Percentiles rank a stretch among this genome's conserved stretches.
Conservation (phyloP, 2,113 vertebrate genomes). For the Scomber colias region DNA sequence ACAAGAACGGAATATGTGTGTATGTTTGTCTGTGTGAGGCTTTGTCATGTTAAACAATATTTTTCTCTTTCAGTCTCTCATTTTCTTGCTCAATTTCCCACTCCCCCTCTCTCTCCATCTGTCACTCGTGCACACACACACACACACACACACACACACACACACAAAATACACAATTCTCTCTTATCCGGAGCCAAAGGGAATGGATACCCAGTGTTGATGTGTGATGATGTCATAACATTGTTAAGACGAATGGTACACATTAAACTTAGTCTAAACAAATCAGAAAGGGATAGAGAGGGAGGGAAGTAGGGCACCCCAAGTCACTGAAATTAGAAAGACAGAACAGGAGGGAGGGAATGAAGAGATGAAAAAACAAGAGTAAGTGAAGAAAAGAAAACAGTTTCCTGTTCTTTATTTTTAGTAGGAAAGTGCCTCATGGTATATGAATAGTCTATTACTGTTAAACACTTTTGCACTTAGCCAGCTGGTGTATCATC, state of each 20-base stretch:
- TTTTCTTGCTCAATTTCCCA: background rate
- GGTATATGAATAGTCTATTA: background rate
- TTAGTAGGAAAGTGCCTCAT: background rate
- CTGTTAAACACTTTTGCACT: background rate
- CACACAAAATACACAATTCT: background rate
- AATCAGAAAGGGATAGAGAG: slow-evolving; percentile 27
- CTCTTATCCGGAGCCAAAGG: slow-evolving; percentile 56
- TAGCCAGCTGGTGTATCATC: background rate
- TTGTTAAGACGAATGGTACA: slow-evolving; percentile 54
- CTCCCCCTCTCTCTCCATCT: background rate
- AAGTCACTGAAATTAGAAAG: slow-evolving; percentile 2
- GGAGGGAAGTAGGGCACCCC: background rate
- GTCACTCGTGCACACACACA: background rate
- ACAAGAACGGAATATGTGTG: background rate
- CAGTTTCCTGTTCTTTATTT: slow-evolving; percentile 18
- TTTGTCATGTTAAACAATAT: slow-evolving; percentile 7
- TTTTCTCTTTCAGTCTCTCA: background rate
- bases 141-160: background rate
- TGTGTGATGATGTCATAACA: slow-evolving; percentile 66
- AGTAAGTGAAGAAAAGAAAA: background rate
- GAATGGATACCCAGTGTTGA: slow-evolving; percentile 56
- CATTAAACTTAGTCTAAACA: slow-evolving; percentile 66
- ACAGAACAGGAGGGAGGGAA: slow-evolving; percentile 2
- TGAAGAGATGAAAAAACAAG: background rate
- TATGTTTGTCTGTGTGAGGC: background rate